Evolutionary conservation across 1,140 invertebrate species (phyloP).

Genomic region (Heliconius melpomene): DNA sequence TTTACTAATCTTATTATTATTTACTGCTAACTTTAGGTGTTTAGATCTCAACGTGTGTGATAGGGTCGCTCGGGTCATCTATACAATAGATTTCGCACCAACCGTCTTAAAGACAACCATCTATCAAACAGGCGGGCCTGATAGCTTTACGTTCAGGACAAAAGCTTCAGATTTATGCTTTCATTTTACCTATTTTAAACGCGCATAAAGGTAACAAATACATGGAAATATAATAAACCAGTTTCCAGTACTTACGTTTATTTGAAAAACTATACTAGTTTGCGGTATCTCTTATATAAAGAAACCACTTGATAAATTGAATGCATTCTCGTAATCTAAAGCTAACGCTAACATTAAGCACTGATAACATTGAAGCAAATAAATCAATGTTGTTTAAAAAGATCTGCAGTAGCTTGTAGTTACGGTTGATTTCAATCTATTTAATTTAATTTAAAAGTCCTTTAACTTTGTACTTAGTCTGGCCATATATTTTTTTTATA

Average conservation of each 20-base stretch:
- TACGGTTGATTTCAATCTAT: not conserved
- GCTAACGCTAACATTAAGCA: slow-evolving; percentile 18
- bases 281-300: not conserved
- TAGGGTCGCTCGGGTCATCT: slow-evolving; percentile 23
- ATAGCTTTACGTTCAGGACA: slow-evolving; percentile 35
- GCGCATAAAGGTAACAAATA: slow-evolving; percentile 17
- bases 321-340: slow-evolving; percentile 24
- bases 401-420: slow-evolving; percentile 2
- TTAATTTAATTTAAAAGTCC: not conserved
- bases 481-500: no score
- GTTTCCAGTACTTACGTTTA: not conserved
- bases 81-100: slow-evolving; percentile 28
- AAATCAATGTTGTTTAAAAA: slow-evolving; percentile 21
- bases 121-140: slow-evolving; percentile 32
- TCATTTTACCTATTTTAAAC: slow-evolving; percentile 31
- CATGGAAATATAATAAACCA: not conserved
- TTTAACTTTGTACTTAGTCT: no score
- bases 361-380: not conserved
- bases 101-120: slow-evolving; percentile 31
- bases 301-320: slow-evolving; percentile 22
- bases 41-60: slow-evolving; percentile 21
- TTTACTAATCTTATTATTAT: not conserved
- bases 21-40: not conserved
- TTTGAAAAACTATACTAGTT: not conserved
- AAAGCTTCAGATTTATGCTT: slow-evolving; percentile 39